Conservation (phyloP, 2,797 vertebrate genomes). For the Microctenopoma lineatum region DNA sequence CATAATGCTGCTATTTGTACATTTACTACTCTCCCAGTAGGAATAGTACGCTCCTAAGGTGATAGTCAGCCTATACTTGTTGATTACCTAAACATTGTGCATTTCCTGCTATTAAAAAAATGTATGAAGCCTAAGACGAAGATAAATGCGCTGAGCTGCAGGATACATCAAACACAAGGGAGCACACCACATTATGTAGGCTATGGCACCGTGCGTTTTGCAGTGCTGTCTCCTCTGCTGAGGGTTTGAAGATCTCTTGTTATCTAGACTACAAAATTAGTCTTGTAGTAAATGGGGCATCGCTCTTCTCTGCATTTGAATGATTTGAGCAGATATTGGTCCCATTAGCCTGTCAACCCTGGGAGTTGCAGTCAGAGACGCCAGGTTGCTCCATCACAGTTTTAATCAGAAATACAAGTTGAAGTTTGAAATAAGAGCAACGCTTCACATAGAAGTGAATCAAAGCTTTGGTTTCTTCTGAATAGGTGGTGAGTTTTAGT, state of each 20-base stretch:
- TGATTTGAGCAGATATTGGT: conserved; percentile 18
- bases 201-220: not conserved
- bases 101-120: not conserved
- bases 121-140: not conserved
- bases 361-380: not conserved
- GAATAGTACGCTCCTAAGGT: not conserved
- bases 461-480: not conserved
- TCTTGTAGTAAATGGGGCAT: not conserved
- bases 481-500: not conserved
- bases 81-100: not conserved
- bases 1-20: conserved; percentile 36
- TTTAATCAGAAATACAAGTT: not conserved
- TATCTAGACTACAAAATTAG: conserved; percentile 27
- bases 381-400: no score
- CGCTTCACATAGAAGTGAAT: not conserved
- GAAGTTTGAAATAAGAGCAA: not conserved
- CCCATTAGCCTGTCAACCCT: not conserved
- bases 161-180: not conserved
- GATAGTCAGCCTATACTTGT: not conserved
- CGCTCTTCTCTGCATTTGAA: conserved; percentile 29
- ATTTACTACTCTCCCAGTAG: conserved; percentile 15
- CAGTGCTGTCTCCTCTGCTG: not conserved
- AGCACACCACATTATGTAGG: not conserved
- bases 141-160: conserved; percentile 1
- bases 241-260: conserved; percentile 3